Evolutionary conservation across 2,797 vertebrate species (phyloP).

Genomic region (Melanotaenia boesemani): DNA sequence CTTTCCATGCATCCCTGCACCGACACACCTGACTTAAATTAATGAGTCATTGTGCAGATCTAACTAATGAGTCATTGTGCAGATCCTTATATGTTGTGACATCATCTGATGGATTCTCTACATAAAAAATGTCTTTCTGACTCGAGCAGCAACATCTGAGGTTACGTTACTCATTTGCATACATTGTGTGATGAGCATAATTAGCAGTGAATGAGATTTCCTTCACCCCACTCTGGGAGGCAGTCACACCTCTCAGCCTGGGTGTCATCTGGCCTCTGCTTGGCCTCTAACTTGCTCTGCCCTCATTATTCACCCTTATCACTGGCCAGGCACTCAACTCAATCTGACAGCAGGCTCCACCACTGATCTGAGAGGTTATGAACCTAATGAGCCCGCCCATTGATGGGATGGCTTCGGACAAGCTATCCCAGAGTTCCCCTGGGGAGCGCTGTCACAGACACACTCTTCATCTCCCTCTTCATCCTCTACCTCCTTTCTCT

Average conservation of each 20-base stretch:
- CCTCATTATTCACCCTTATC: slow-evolving; percentile 86
- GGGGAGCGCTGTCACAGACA: slow-evolving; percentile 74
- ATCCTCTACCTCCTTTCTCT: slow-evolving; percentile 34
- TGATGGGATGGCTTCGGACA: slow-evolving; percentile 85
- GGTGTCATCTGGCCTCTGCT: slow-evolving; percentile 70
- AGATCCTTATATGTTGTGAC: too few relatives aligned
- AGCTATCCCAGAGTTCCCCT: slow-evolving; percentile 76
- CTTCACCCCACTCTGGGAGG: slow-evolving; percentile 7
- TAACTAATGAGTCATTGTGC: too few relatives aligned
- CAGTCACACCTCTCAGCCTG: slow-evolving; percentile 64
- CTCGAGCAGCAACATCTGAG: too few relatives aligned
- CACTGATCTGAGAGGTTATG: slow-evolving; percentile 84
- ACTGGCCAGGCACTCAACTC: slow-evolving; percentile 78
- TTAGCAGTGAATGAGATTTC: slow-evolving; percentile 21
- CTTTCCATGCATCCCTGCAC: too few relatives aligned
- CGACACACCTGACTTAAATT: too few relatives aligned
- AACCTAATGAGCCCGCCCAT: slow-evolving; percentile 85
- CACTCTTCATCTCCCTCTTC: slow-evolving; percentile 72
- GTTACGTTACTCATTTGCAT: too few relatives aligned
- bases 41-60: too few relatives aligned
- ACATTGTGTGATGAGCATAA: slow-evolving; percentile 5
- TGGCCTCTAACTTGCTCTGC: slow-evolving; percentile 68
- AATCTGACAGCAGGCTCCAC: slow-evolving; percentile 81
- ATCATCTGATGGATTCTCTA: too few relatives aligned
- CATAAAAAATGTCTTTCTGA: too few relatives aligned